Conservation (phyloP, 2,113 vertebrate genomes). For the Grallaria varia region DNA sequence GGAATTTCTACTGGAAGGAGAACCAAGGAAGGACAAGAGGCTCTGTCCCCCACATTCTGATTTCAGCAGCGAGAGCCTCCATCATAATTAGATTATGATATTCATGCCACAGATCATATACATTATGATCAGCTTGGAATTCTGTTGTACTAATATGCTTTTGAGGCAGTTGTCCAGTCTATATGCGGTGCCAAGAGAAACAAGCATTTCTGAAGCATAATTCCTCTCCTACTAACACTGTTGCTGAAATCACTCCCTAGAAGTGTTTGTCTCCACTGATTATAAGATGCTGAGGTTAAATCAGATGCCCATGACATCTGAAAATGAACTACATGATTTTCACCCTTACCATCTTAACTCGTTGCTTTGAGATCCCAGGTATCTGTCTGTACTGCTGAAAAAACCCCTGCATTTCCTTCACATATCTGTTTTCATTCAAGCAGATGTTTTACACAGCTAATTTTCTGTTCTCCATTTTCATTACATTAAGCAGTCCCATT, state of each 20-base stretch:
- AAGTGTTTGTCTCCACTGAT: not conserved
- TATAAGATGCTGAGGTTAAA: not conserved
- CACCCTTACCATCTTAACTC: not conserved
- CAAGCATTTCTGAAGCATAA: not conserved
- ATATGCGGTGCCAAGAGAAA: not conserved
- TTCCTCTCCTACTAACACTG: not conserved
- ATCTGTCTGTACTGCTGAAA: not conserved
- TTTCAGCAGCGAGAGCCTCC: not conserved
- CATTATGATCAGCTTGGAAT: not conserved
- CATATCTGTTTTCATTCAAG: not conserved
- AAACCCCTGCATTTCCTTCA: not conserved
- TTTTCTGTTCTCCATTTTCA: not conserved
- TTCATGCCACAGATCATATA: not conserved
- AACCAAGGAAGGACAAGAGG: not conserved
- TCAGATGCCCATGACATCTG: not conserved
- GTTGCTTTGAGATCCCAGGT: not conserved
- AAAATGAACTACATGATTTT: not conserved
- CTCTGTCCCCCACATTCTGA: not conserved
- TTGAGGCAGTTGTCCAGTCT: not conserved
- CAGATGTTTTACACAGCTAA: not conserved
- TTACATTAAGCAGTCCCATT: not conserved
- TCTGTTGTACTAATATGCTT: not conserved
- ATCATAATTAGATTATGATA: not conserved
- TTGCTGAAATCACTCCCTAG: not conserved
- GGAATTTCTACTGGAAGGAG: not conserved